phyloP scores from a whole-genome alignment of 2,888 invertebrate species.

The Leucophenga montana region DNA sequence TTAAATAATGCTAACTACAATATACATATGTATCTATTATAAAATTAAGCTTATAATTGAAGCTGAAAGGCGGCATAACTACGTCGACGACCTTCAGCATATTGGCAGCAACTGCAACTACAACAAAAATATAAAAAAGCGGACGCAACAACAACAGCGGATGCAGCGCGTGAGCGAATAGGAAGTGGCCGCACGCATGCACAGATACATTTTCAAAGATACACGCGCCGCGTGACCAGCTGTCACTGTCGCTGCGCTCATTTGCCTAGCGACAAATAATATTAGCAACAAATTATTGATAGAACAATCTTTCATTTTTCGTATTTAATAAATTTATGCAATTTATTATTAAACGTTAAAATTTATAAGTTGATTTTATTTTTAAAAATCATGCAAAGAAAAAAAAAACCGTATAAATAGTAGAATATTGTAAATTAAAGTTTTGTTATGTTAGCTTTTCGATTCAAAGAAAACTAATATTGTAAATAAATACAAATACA shows the following conservation, averaged over 20 bases:
- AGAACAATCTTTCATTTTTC: constrained; percentile 46
- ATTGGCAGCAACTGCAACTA: constrained; percentile 40
- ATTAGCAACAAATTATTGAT: constrained; percentile 45
- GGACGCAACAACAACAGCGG: constrained; percentile 26
- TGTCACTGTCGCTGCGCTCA: constrained; percentile 35
- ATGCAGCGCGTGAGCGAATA: constrained; percentile 46
- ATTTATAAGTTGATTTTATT: constrained; percentile 19
- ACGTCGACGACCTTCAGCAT: constrained; percentile 36
- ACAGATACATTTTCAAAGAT: constrained; percentile 23
- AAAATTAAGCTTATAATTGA: constrained; percentile 32
- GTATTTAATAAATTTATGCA: constrained; percentile 37
- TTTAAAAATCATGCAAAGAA: constrained; percentile 15
- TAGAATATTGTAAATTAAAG: constrained; percentile 55
- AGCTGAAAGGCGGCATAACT: constrained; percentile 40
- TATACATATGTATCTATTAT: not conserved
- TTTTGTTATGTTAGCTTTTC: constrained; percentile 65
- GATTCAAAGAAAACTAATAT: constrained; percentile 28
- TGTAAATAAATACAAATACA: constrained; percentile 22
- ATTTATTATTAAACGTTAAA: constrained; percentile 29
- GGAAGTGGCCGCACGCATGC: constrained; percentile 49
- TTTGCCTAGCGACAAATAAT: constrained; percentile 41
- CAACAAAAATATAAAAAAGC: constrained; percentile 25
- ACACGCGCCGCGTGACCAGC: constrained; percentile 57
- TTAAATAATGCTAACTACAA: constrained; percentile 25
- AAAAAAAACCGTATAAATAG: constrained; percentile 29